phyloP scores from a whole-genome alignment of 2,888 invertebrate genomes.

The Apodemia hepburni region DNA sequence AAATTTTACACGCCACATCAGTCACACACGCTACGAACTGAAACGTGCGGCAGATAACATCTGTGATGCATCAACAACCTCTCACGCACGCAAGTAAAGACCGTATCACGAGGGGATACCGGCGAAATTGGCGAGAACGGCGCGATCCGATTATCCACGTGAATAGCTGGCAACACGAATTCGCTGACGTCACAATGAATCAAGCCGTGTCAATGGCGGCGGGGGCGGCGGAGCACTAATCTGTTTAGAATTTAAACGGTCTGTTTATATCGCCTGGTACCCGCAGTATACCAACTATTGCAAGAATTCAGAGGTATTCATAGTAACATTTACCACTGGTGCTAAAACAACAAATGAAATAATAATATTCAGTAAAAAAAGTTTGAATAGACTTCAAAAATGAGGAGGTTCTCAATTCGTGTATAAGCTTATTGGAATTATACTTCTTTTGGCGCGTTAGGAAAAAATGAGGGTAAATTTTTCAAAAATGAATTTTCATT shows the following conservation, averaged over 20 bases:
- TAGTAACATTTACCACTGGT: too few species aligned
- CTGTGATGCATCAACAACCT: conserved; percentile 16
- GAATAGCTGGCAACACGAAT: conserved; percentile 31
- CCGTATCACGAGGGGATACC: not conserved
- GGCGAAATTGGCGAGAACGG: not conserved
- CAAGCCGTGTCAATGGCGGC: conserved; percentile 32
- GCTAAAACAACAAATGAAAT: too few species aligned
- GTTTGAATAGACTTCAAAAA: too few species aligned
- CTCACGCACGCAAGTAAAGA: not conserved
- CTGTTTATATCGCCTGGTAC: not conserved
- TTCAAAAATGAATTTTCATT: too few species aligned
- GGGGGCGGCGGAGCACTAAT: not conserved
- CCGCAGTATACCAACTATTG: too few species aligned
- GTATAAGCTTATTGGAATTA: too few species aligned
- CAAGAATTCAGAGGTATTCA: too few species aligned
- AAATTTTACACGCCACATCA: conserved; percentile 31
- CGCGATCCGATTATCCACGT: conserved; percentile 25
- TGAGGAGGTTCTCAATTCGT: too few species aligned
- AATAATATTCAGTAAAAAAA: too few species aligned
- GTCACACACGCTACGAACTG: conserved; percentile 30
- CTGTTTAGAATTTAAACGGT: conserved; percentile 8
- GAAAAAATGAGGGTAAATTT: too few species aligned
- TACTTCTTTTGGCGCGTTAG: too few species aligned
- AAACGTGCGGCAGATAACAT: conserved; percentile 27
- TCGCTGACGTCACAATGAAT: conserved; percentile 35